A percentile compares a stretch with the other conserved stretches of the same genome.
These are phyloP conservation scores for Atta texana DNA, from an alignment of 1,140 invertebrate species.

Conservation along the genomic window DNA sequence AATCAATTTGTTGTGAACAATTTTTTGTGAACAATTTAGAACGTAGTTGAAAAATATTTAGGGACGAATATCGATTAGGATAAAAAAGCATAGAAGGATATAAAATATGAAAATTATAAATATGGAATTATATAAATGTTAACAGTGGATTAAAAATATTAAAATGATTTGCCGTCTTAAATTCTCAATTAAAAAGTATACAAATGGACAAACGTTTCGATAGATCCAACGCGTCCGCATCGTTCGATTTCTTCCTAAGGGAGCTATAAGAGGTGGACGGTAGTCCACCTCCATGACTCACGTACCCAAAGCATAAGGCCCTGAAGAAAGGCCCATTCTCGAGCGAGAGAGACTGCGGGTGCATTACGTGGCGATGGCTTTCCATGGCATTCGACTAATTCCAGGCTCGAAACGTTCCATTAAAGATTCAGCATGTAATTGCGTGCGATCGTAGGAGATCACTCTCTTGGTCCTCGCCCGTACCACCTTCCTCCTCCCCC, in stretches of 20 bases:
- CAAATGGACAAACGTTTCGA: neutral
- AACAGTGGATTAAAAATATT: neutral
- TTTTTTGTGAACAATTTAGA: no score
- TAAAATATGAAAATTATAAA: neutral
- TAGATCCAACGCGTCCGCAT: neutral
- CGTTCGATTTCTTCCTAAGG: neutral
- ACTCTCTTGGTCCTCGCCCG: slow-evolving; percentile 64
- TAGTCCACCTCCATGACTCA: slow-evolving; percentile 44
- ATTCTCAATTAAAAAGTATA: neutral
- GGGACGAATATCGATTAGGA: no score
- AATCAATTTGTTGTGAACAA: no score
- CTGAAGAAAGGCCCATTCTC: neutral
- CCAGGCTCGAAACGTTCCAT: slow-evolving; percentile 86
- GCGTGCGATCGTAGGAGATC: slow-evolving; percentile 82
- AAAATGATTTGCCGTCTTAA: neutral
- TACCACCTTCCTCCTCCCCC: slow-evolving; percentile 29
- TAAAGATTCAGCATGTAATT: slow-evolving; percentile 87
- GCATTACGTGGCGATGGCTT: slow-evolving; percentile 83
- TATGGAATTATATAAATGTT: neutral
- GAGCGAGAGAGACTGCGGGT: slow-evolving; percentile 24
- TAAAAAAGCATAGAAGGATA: no score
- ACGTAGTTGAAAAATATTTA: no score
- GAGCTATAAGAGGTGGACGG: slow-evolving; percentile 10
- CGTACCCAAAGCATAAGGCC: slow-evolving; percentile 30
- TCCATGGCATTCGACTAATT: slow-evolving; percentile 86